Percentiles rank a stretch among this genome's conserved stretches.
Conservation (phyloP, 1,140 invertebrate species). For the Anoplophora glabripennis region DNA sequence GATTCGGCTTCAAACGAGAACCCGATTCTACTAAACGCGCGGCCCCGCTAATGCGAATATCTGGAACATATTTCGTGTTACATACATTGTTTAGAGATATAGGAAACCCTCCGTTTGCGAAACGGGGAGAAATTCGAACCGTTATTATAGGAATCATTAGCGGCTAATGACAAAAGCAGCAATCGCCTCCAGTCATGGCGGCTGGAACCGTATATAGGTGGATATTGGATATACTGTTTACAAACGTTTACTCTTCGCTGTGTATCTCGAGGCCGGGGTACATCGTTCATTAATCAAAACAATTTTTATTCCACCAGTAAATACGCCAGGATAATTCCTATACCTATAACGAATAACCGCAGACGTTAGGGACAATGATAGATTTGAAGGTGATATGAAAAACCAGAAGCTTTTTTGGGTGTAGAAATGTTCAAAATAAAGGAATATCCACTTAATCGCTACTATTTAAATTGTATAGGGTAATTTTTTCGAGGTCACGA, state of each 20-base stretch:
- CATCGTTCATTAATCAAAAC: too few species aligned
- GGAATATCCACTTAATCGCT: too few species aligned
- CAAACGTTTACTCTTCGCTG: conserved; percentile 6
- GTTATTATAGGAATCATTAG: conserved; percentile 10
- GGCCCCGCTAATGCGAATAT: conserved; percentile 14
- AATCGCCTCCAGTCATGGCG: background rate
- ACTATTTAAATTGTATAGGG: too few species aligned
- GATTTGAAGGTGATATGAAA: too few species aligned
- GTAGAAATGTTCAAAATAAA: too few species aligned
- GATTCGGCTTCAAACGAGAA: conserved; percentile 21
- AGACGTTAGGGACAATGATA: too few species aligned
- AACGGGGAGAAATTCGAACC: conserved; percentile 15
- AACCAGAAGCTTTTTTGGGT: too few species aligned
- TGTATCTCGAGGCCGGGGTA: background rate
- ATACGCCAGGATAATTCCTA: too few species aligned
- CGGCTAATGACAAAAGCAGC: conserved; percentile 8
- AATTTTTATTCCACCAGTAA: too few species aligned
- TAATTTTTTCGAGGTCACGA: too few species aligned
- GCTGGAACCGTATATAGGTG: conserved; percentile 10
- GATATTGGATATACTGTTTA: conserved; percentile 12
- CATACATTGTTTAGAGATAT: conserved; percentile 16
- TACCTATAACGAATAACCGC: too few species aligned
- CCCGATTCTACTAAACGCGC: conserved; percentile 9
- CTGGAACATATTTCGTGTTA: conserved; percentile 17
- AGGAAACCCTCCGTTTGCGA: conserved; percentile 17